Evolutionary conservation across 1,140 invertebrate species (phyloP).

Genomic region (Scylla paramamosain): DNA sequence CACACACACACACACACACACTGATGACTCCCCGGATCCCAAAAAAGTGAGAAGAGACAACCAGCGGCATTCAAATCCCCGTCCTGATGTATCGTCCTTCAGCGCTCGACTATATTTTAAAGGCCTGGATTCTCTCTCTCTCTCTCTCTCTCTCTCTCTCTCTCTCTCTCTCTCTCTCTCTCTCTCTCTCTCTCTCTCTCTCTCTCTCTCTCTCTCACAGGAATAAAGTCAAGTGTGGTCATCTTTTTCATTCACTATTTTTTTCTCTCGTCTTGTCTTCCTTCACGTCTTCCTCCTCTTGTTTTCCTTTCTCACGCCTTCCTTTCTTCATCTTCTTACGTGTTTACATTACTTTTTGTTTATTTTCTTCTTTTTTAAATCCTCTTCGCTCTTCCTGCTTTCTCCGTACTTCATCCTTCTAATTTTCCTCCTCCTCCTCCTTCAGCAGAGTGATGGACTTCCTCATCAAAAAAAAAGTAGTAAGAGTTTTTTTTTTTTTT

Average conservation of each 20-base stretch:
- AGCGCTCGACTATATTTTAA: neutral
- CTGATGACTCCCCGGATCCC: neutral
- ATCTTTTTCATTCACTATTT: neutral
- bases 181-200: neutral
- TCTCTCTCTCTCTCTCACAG: neutral
- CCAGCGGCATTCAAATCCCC: neutral
- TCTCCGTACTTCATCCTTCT: too few species aligned
- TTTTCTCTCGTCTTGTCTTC: too few species aligned
- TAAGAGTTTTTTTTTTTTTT: too few species aligned
- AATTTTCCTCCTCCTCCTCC: too few species aligned
- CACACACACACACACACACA: constrained; percentile 16
- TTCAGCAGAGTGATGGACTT: too few species aligned
- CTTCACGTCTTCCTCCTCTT: neutral
- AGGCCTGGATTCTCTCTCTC: neutral
- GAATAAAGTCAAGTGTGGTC: too few species aligned
- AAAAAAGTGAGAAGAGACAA: neutral
- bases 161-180: constrained; percentile 11
- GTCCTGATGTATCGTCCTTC: neutral
- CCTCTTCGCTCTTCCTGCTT: neutral
- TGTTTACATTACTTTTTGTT: neutral
- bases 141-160: constrained; percentile 20
- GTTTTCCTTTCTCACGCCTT: neutral
- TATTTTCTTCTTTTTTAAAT: neutral
- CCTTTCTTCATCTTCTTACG: neutral
- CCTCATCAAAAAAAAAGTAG: too few species aligned